Evolutionary conservation across 2,888 invertebrate genomes (phyloP), one percentile per base, ranked within the genome.

Genomic region (Slavum lentiscoides): DNA sequence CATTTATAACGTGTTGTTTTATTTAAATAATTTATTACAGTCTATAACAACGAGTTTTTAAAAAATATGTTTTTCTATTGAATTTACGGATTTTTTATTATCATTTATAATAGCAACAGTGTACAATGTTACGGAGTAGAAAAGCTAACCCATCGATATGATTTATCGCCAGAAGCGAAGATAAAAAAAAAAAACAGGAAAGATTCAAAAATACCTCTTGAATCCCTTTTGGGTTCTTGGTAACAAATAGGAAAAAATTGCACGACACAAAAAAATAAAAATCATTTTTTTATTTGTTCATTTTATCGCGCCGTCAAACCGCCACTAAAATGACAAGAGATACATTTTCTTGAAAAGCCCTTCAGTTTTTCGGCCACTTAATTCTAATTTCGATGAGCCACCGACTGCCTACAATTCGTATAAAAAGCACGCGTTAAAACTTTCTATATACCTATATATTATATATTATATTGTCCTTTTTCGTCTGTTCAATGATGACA

Each of bases 151-250:
- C 21, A 6, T 74, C 0, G 9, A 74, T 55, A 74, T 39, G 55
- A 74, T 74, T 74, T 64, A 74, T 74, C 21, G 53, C 1, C 6
- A n/a, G 19, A 3, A 13, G 19, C 19, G 9, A 37, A 30, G 2
- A 74, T 55, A 66, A 74, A 58, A 66, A 30, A 66, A 58, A 66
- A 30, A 53, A 67, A 21, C 13, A 1, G 23, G 15, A 23, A 39
- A 21, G 37, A 74, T 74, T 17, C 74, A 21, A 43, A 58, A 67
- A 67, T 58, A 17, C 58, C 58, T 67, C 37, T 39, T 43, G 13
- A 67, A 53, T 67, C 43, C 39, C 23, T 43, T 74, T 67, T 53
- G 58, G 66, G 66, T 23, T 74, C 66, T 75, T 43, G 74, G 74
- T 58, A 37, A 66, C 17, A 66, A 66, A 66, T 66, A 70, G 30